phyloP scores from a whole-genome alignment of 2,888 invertebrate genomes.

The Megaustenia siamemsis region DNA sequence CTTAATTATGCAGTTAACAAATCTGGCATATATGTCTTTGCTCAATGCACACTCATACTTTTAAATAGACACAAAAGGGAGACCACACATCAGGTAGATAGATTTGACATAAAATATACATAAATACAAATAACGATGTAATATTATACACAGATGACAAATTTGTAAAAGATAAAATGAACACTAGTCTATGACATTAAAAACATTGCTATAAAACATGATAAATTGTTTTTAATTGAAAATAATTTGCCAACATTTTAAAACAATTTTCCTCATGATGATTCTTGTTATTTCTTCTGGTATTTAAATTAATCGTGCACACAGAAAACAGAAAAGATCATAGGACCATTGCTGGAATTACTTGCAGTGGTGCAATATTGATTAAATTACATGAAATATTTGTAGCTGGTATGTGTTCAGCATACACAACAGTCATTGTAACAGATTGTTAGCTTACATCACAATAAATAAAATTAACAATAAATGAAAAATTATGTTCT shows the following conservation, averaged over 20 bases:
- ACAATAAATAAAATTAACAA: background rate
- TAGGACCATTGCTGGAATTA: background rate
- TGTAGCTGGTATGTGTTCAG: background rate
- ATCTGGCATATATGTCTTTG: too few relatives aligned
- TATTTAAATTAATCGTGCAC: background rate
- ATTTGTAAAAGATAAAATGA: background rate
- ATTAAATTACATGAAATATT: background rate
- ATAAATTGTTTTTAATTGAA: background rate
- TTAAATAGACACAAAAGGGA: background rate
- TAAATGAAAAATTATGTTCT: background rate
- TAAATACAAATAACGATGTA: background rate
- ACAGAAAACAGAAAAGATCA: background rate
- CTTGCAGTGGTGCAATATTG: background rate
- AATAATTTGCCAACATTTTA: background rate
- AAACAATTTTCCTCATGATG: background rate
- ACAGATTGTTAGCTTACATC: background rate
- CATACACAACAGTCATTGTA: background rate
- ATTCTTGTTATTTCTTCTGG: background rate
- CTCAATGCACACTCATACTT: background rate
- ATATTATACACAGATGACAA: background rate
- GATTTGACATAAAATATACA: background rate
- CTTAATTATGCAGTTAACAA: too few relatives aligned
- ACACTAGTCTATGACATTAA: background rate
- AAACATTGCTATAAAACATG: constrained; percentile 6
- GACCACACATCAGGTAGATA: background rate